Evolutionary conservation across 2,888 invertebrate species (phyloP), one percentile per base, ranked within the genome.

Genomic region (Epirrhoe tristata): DNA sequence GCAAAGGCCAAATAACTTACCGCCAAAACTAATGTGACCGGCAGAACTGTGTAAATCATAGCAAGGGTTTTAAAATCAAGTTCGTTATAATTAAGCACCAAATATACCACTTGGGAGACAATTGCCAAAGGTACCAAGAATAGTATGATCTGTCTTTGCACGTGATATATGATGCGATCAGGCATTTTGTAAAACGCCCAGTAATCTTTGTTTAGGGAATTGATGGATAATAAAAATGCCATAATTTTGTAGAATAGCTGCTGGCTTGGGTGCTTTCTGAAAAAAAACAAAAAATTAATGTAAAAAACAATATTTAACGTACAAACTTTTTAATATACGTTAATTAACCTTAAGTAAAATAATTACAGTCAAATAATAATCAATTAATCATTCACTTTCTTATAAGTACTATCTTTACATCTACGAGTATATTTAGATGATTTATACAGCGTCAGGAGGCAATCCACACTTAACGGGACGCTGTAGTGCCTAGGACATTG

Each of bases 161-260:
- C 6, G 5, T 6, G 52, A 48, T 39, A 69, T 6, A 62, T 31
- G 6, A 36, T 46, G 36, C 51, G 34, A 16, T 67, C 58, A 0
- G 74, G 70, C 59, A 66, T 67, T 56, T 53, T 51, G 52, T 56
- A 73, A 36, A 69, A 65, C 5, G 43, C 0, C 70, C 69, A 65
- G 58, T 61, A 57, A 0, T 63, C 53, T 5, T 52, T 1, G 55
- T 64, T 67, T 7, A 71, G 48, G 1, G 55, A 52, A 4, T 43
- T 16, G 5, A 65, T 14, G n/a, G 64, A 31, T 34, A 68, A 14
- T 10, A 59, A 12, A 12, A 67, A 62, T 2, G 65, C 71, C 31
- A 74, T 53, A 0, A 58, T 6, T 53, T 64, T 69, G 66, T 75
- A 74, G 50, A 70, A 74, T 1, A 51, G 17, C 24, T 75, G 75